phyloP scores from a whole-genome alignment of 2,113 vertebrate genomes.

The Synchiropus splendidus region DNA sequence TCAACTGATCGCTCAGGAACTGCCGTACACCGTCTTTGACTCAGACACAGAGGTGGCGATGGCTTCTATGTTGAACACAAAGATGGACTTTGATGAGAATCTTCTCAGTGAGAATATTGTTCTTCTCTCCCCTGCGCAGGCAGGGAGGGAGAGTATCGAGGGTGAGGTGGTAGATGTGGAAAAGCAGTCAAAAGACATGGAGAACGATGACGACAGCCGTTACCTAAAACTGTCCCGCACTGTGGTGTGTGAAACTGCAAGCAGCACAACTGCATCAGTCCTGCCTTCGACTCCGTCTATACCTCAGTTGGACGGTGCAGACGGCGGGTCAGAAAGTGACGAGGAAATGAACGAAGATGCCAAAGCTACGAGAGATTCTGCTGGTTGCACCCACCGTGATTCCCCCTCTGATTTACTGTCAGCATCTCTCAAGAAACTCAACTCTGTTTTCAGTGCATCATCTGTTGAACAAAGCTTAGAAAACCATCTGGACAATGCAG shows the following conservation, averaged over 20 bases:
- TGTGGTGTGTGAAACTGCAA: slow-evolving; percentile 54
- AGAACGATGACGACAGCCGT: slow-evolving; percentile 48
- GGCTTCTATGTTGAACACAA: slow-evolving; percentile 72
- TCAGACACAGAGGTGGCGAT: slow-evolving; percentile 68
- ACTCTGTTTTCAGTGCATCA: slow-evolving; percentile 23
- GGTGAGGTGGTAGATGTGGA: slow-evolving; percentile 19
- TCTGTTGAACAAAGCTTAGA: slow-evolving; percentile 1
- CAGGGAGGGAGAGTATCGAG: slow-evolving; percentile 22
- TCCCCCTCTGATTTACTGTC: slow-evolving; percentile 40
- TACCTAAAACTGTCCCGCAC: slow-evolving; percentile 69
- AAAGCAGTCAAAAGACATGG: slow-evolving; percentile 25
- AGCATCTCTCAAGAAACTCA: slow-evolving; percentile 35
- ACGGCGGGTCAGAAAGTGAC: slow-evolving; percentile 77
- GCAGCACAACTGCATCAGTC: slow-evolving; percentile 28
- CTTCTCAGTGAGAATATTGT: slow-evolving; percentile 69
- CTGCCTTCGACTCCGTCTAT: slow-evolving; percentile 56
- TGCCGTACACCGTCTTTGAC: slow-evolving; percentile 60
- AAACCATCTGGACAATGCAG: not conserved
- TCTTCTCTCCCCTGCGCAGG: slow-evolving; percentile 48
- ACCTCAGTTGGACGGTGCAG: slow-evolving; percentile 80
- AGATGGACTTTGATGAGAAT: slow-evolving; percentile 75
- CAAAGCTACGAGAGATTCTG: slow-evolving; percentile 9
- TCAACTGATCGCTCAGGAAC: slow-evolving; percentile 57
- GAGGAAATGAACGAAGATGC: slow-evolving; percentile 16
- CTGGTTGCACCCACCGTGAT: slow-evolving; percentile 18